These are phyloP conservation scores for Caenorhabditis latens DNA, from an alignment of 1,140 invertebrate genomes.

Conservation along the genomic window DNA sequence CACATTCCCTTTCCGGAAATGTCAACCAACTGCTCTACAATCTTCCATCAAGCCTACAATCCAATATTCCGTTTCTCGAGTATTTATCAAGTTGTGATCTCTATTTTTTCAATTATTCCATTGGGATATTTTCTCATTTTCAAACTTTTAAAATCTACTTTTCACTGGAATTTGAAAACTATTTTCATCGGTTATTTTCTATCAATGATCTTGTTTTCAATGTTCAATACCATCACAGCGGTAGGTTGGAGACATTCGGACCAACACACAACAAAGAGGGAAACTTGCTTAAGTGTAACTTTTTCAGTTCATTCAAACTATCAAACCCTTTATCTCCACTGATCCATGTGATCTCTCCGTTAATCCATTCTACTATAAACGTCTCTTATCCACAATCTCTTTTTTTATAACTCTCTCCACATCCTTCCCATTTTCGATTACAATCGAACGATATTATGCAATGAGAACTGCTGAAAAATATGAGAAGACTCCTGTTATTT, in stretches of 20 bases:
- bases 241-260: not conserved
- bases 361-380: not conserved
- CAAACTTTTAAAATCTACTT: not conserved
- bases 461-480: not conserved
- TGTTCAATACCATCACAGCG: not conserved
- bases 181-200: not conserved
- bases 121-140: not conserved
- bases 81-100: not conserved
- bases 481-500: not conserved
- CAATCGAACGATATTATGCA: slow-evolving; percentile 1
- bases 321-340: not conserved
- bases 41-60: not conserved
- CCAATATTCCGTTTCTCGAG: not conserved
- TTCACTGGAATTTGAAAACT: not conserved
- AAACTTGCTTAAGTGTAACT: not conserved
- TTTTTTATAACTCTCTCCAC: slow-evolving; percentile 5
- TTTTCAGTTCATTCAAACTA: not conserved
- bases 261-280: too few relatives aligned
- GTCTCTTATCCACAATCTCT: not conserved
- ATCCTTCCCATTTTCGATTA: slow-evolving; percentile 2
- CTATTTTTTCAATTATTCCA: not conserved
- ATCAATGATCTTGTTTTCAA: not conserved
- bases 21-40: too few relatives aligned
- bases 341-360: not conserved
- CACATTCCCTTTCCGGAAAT: too few relatives aligned